phyloP scores from a whole-genome alignment of 2,113 vertebrate genomes.

The Etheostoma spectabile region DNA sequence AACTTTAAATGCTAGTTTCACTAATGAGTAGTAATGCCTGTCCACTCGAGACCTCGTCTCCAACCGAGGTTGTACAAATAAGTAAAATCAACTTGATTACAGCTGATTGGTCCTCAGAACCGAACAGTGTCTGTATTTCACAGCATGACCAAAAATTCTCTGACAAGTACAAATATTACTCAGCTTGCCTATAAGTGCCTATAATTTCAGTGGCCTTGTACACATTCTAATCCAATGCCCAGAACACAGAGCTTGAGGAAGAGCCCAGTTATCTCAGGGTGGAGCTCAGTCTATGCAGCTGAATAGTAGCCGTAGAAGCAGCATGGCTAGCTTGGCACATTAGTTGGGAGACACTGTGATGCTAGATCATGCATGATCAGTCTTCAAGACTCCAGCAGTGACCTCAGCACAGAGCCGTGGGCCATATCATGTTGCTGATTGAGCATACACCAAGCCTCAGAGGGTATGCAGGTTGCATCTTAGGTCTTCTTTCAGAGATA shows the following conservation, averaged over 20 bases:
- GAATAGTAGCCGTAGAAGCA: constrained; percentile 37
- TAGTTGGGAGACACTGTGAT: constrained; percentile 54
- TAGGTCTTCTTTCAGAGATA: constrained; percentile 50
- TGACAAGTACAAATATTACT: constrained; percentile 38
- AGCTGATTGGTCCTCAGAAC: constrained; percentile 50
- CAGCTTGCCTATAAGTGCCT: neutral
- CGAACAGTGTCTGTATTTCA: constrained; percentile 19
- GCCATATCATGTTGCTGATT: constrained; percentile 73
- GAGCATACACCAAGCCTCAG: constrained; percentile 68
- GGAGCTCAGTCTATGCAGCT: constrained; percentile 35
- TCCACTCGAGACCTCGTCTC: constrained; percentile 48
- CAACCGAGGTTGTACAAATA: constrained; percentile 26
- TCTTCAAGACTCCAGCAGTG: constrained; percentile 65
- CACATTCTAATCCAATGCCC: constrained; percentile 19
- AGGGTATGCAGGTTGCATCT: constrained; percentile 71
- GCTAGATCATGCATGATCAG: constrained; percentile 67
- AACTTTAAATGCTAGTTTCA: constrained; percentile 60
- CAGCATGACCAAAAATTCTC: constrained; percentile 3
- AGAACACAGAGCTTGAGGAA: constrained; percentile 32
- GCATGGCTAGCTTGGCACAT: constrained; percentile 48
- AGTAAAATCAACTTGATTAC: constrained; percentile 57
- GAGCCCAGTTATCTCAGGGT: constrained; percentile 44
- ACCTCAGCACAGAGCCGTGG: constrained; percentile 68
- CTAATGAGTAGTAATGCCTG: constrained; percentile 67
- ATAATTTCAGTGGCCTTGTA: constrained; percentile 5